Evolutionary conservation across 2,113 vertebrate species (phyloP).

Genomic region (Eptesicus fuscus): DNA sequence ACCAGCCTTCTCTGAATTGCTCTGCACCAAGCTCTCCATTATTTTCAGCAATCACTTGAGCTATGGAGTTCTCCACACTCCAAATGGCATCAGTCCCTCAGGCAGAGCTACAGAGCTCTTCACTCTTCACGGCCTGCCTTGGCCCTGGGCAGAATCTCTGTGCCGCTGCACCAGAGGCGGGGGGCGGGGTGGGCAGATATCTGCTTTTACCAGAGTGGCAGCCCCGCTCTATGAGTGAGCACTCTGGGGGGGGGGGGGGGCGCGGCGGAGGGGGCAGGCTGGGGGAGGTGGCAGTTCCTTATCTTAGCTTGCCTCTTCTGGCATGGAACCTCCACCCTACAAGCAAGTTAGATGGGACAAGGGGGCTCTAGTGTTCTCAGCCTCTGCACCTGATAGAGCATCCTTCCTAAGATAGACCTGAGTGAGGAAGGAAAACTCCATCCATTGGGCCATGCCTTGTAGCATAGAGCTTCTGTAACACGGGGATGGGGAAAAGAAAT

Average conservation of each 20-base stretch:
- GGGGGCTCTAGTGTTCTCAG: not conserved
- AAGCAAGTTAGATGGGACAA: not conserved
- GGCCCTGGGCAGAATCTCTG: not conserved
- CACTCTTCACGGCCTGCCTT: not conserved
- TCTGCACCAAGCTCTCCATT: not conserved
- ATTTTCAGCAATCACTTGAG: not conserved
- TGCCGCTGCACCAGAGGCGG: not conserved
- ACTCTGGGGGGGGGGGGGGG: fast-evolving
- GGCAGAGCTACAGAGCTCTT: not conserved
- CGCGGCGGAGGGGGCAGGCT: no score
- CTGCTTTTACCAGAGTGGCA: not conserved
- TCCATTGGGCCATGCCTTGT: not conserved
- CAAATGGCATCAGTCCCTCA: not conserved
- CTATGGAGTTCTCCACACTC: not conserved
- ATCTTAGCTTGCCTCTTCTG: not conserved
- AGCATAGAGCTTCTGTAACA: not conserved
- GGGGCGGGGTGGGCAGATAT: not conserved
- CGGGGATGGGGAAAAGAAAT: not conserved
- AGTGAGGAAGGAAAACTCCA: not conserved
- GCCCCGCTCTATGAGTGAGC: not conserved
- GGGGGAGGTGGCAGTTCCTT: no score
- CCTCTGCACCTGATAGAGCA: not conserved
- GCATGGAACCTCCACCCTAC: not conserved
- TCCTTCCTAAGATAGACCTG: not conserved
- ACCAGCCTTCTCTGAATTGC: not conserved